Base-by-base conservation (phyloP, 1,140 invertebrate genomes). In the honey bee (Apis mellifera) region DNA sequence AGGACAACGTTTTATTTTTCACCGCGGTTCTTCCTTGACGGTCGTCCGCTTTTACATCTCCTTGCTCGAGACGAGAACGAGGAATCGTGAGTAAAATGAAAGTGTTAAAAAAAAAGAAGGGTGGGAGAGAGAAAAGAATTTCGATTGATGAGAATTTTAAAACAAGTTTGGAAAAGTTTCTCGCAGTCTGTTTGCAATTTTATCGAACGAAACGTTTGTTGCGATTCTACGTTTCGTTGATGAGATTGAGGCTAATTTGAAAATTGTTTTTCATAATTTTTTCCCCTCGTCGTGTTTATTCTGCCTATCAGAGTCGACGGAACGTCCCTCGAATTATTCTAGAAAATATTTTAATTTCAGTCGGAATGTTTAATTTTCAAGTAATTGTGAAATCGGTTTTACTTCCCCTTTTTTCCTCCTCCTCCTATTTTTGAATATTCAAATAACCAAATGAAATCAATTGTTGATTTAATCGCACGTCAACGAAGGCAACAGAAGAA, bases 1-100 rank as follows among this genome's bases (percentile, higher is more conserved):
- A 65, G 57, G 77, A 84, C 79, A 75, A 73, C 76, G 79, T 88
- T 87, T 88, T 88, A 88, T 78, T 88, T 42, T 87, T 60, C 66
- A 50, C 62, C 72, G 52, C 54, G 68, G 59, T 83, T 84, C 78
- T 82, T 54, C 75, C 65, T 52, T 17, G 69, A 73, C 79, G 64
- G 42, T n/a, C 78, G 71, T 82, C 76, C 42, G 55, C 42, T 86
- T 86, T 84, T 84, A 84, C 62, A 65, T 87, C 72, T 60, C 59
- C 52, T 77, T 72, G 59, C 80, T 69, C 11, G 19, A 42, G 52
- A 0, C n/a, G n/a, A n/a, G 55, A 66, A 62, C 54, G 54, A 64
- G 60, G 55, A 71, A 62, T 13, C 54, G 15, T 21, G 32, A 42
- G 4, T 42, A 7, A 42, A 42, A 42, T 42, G 4, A 42, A 42